Conservation (phyloP, 2,888 invertebrate genomes). For the Cerastoderma edule region DNA sequence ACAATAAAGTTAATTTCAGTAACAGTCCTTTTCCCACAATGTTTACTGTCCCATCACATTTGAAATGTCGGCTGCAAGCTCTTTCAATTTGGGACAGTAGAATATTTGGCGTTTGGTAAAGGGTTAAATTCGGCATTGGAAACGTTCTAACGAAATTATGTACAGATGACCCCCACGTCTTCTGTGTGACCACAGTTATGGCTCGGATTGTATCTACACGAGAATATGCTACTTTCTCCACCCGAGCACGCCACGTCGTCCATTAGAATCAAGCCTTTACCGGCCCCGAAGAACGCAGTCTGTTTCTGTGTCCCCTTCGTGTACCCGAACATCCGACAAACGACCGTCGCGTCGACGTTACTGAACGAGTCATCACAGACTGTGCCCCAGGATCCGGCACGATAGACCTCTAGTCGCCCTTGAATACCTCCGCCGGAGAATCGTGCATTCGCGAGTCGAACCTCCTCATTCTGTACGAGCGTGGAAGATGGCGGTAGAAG, state of each 20-base stretch:
- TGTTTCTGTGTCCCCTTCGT: slow-evolving; percentile 11
- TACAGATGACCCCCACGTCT: slow-evolving; percentile 17
- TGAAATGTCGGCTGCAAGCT: too few species aligned
- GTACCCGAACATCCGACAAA: slow-evolving; percentile 17
- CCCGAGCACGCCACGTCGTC: slow-evolving; percentile 10
- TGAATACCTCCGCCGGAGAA: background rate
- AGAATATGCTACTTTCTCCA: slow-evolving; percentile 7
- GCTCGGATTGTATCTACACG: slow-evolving; percentile 2
- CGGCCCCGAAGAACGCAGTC: slow-evolving; percentile 3
- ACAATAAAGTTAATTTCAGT: too few species aligned
- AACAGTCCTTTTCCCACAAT: too few species aligned
- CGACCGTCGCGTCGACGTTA: slow-evolving; percentile 10
- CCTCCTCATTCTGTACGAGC: slow-evolving; percentile 4
- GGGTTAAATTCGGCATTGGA: too few species aligned
- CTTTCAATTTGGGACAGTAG: too few species aligned
- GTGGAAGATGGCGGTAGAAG: background rate
- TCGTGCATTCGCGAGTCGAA: slow-evolving; percentile 8
- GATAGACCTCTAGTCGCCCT: slow-evolving; percentile 16
- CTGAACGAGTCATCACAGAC: slow-evolving; percentile 18
- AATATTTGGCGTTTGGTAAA: too few species aligned
- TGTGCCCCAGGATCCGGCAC: slow-evolving; percentile 1
- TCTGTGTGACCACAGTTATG: slow-evolving; percentile 16
- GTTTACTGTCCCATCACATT: too few species aligned
- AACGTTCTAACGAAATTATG: too few species aligned
- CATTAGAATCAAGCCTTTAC: background rate